phyloP scores from a whole-genome alignment of 2,888 invertebrate genomes.

The Pedicia rivosa region DNA sequence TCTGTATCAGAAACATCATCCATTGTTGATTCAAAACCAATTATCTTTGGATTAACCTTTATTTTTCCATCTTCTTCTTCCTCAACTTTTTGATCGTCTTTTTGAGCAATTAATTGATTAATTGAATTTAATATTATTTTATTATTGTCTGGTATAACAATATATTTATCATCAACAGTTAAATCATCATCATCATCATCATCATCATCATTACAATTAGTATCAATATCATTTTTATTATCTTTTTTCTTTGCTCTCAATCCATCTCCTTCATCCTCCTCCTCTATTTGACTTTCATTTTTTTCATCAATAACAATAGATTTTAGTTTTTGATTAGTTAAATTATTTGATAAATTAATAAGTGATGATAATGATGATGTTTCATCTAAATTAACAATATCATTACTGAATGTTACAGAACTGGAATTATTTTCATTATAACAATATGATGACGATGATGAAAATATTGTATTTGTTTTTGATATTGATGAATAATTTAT shows the following conservation, averaged over 20 bases:
- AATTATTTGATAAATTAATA: conserved; percentile 2
- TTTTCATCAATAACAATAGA: background rate
- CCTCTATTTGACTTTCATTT: background rate
- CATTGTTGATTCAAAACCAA: conserved; percentile 31
- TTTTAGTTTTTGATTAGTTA: background rate
- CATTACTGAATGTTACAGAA: conserved; percentile 9
- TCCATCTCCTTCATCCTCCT: background rate
- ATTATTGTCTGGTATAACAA: background rate
- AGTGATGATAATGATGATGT: conserved; percentile 5
- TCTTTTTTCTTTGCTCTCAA: background rate
- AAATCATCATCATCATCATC: background rate
- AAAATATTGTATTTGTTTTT: conserved; percentile 10
- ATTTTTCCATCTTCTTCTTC: too few species aligned
- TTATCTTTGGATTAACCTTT: conserved; percentile 6
- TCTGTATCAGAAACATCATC: conserved; percentile 32
- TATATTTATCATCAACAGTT: background rate
- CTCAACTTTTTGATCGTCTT: too few species aligned
- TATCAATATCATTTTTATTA: background rate
- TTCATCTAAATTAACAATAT: conserved; percentile 12
- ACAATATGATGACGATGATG: conserved; percentile 22
- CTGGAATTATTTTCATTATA: conserved; percentile 10
- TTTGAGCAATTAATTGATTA: too few species aligned
- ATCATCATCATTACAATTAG: background rate
- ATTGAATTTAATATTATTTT: too few species aligned
- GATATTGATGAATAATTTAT: background rate